A percentile compares a stretch with the other conserved stretches of the same genome.
Conservation (phyloP, 2,888 invertebrate genomes). For the Pelosia muscerda region DNA sequence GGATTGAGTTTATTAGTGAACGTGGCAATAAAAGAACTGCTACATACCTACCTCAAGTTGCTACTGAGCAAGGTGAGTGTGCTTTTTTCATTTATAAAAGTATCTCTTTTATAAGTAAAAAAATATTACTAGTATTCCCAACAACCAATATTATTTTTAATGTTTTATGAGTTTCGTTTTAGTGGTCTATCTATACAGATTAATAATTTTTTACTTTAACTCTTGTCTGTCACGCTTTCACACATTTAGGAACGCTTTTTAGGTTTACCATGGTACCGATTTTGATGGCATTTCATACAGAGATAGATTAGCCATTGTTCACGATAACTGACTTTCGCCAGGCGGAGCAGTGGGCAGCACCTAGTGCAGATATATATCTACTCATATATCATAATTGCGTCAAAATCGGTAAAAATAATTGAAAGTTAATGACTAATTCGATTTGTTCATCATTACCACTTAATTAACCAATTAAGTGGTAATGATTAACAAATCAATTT, state of each 20-base stretch:
- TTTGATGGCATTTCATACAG: too few species aligned
- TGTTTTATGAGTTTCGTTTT: too few species aligned
- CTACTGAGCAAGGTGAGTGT: constrained; percentile 96
- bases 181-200: too few species aligned
- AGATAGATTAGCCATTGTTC: too few species aligned
- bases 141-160: too few species aligned
- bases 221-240: too few species aligned
- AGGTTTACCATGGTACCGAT: too few species aligned
- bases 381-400: not conserved
- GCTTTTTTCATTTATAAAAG: not conserved
- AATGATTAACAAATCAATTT: not conserved
- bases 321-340: too few species aligned
- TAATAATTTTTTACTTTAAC: too few species aligned
- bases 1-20: constrained; percentile 98
- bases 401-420: not conserved
- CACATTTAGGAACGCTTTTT: too few species aligned
- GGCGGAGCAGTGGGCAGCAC: too few species aligned
- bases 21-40: constrained; percentile 97
- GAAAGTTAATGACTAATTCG: not conserved
- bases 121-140: not conserved
- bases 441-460: not conserved
- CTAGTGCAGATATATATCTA: not conserved
- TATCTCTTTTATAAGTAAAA: too few species aligned
- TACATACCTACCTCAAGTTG: constrained; percentile 99
- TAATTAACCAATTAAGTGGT: not conserved